Base-by-base conservation (phyloP, 2,888 invertebrate genomes). In the Galerucella pusilla region DNA sequence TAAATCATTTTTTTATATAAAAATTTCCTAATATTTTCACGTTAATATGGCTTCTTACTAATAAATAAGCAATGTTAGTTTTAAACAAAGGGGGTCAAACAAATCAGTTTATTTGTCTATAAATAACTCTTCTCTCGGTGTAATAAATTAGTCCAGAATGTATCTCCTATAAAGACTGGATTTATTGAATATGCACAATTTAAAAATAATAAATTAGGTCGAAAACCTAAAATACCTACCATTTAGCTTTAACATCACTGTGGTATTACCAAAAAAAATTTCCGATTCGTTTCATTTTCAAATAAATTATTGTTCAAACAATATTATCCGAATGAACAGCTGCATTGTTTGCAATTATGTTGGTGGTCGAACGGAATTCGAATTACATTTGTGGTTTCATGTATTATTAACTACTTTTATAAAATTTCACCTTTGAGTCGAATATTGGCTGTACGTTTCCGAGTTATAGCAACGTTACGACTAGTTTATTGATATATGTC, bases 341-440 rank as follows among this genome's bases (percentile, higher is more conserved):
- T 28, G 61, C 35, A 61, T 61, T 14, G 61, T 12, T 35, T 28
- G 35, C 28, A 61, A 61, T 61, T 61, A 35, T 35, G 61, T 61
- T 35, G 12, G 14, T 61, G 28, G n/a, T 14, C n/a, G 35, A 28
- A 28, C 28, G n/a, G n/a, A 61, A 61, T 61, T 16, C 7, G 16
- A 61, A 61, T 28, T 61, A 35, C 61, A 14, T 35, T 42, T 61
- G 61, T n/a, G 61, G 61, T 61, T 61, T 35, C 14, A 61, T 35
- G 7, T 61, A 57, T 57, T 57, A 57, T 57, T 54, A 54, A 54
- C 54, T 7, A 54, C 14, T 54, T 7, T 54, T 54, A 54, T n/a
- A 20, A 57, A 57, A 57, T 57, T 52, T n/a, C n/a, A 14, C n/a
- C 52, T 52, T 52, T 52, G 52, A n/a, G 57, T 20, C 57, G 20